phyloP scores from a whole-genome alignment of 2,888 invertebrate species.

The Lycocerus yunnanus region DNA sequence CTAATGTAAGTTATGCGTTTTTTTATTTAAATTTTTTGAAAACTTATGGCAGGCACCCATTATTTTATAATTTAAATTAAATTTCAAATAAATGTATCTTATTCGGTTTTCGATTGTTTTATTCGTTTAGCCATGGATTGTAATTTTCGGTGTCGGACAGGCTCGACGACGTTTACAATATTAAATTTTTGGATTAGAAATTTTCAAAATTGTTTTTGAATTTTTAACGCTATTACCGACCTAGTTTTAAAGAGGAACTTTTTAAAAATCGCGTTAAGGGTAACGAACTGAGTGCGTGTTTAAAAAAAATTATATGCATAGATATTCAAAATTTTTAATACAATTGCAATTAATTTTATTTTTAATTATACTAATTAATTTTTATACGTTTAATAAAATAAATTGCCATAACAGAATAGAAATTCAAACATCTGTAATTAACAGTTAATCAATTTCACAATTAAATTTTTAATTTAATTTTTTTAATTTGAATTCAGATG shows the following conservation, averaged over 20 bases:
- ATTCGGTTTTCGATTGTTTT: background rate
- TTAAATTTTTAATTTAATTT: background rate
- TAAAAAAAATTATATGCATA: background rate
- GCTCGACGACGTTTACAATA: background rate
- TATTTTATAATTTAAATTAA: background rate
- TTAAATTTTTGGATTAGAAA: background rate
- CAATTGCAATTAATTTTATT: background rate
- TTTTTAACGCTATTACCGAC: background rate
- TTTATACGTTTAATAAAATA: background rate
- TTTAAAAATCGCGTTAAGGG: background rate
- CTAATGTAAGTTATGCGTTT: slow-evolving; percentile 10
- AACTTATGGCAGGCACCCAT: background rate
- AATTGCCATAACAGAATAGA: background rate
- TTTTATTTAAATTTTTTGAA: background rate
- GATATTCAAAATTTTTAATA: background rate
- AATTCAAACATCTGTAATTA: background rate
- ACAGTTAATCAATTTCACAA: background rate
- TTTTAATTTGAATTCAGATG: background rate
- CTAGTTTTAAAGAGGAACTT: background rate
- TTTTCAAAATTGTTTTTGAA: background rate
- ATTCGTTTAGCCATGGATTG: background rate
- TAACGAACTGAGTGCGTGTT: background rate
- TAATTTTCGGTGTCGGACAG: background rate
- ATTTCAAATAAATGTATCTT: no score
- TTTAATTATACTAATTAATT: background rate